Percentiles rank a stretch among this genome's conserved stretches.
Evolutionary conservation across 1,140 invertebrate genomes (phyloP).

Genomic region (Chrysoperla carnea): DNA sequence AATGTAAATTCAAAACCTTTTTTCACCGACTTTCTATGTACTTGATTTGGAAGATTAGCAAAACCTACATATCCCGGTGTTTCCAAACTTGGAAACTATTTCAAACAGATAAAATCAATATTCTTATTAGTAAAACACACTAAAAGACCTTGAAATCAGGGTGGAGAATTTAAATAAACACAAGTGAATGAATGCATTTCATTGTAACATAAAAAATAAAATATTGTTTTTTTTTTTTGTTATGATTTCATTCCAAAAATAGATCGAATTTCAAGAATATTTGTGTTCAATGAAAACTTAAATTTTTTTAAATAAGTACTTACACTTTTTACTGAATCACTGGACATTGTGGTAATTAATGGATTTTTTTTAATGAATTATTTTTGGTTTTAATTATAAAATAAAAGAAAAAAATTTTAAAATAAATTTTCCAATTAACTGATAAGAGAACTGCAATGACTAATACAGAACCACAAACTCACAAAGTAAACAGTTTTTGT

Average conservation of each 20-base stretch:
- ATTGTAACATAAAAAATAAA: neutral
- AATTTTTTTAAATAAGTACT: constrained; percentile 7
- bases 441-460: no score
- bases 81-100: constrained; percentile 61
- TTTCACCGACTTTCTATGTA: constrained; percentile 90
- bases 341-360: constrained; percentile 15
- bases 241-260: neutral
- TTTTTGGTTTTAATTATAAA: no score
- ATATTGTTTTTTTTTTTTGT: neutral
- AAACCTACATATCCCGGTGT: constrained; percentile 82
- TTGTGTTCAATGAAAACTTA: constrained; percentile 1
- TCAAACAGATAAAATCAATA: neutral
- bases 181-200: neutral
- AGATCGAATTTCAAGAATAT: neutral
- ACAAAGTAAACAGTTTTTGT: no score
- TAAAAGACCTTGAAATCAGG: no score
- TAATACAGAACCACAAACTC: no score
- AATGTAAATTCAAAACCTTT: constrained; percentile 96
- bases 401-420: no score
- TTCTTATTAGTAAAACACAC: neutral
- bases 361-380: no score
- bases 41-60: constrained; percentile 90
- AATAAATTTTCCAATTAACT: no score
- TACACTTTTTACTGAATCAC: constrained; percentile 24
- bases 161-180: constrained; percentile 1